Percentiles rank a stretch among this genome's conserved stretches.
Conservation (phyloP, 2,113 vertebrate species). For the Apaloderma vittatum region DNA sequence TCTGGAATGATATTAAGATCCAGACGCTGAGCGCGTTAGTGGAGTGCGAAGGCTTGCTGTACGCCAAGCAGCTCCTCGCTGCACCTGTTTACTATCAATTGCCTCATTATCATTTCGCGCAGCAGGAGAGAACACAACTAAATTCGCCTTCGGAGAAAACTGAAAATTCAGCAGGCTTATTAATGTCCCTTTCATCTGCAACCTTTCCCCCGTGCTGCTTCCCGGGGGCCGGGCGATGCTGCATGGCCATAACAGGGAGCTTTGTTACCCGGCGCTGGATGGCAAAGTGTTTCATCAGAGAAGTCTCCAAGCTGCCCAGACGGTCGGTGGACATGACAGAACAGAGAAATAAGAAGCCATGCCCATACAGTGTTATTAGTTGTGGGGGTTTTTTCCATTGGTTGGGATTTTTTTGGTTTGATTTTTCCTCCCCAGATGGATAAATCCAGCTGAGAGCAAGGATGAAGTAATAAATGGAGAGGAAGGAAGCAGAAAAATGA, state of each 20-base stretch:
- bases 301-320: not conserved
- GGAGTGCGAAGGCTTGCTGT: not conserved
- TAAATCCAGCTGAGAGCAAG: not conserved
- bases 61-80: not conserved
- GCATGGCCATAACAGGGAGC: rapidly evolving
- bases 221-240: not conserved
- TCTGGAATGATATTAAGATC: not conserved
- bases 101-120: slow-evolving; percentile 54
- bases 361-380: too few species aligned
- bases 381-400: rapidly evolving
- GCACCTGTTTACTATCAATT: slow-evolving; percentile 26
- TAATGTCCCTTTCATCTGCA: not conserved
- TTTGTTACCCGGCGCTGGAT: not conserved
- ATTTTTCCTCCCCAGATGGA: rapidly evolving
- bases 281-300: not conserved
- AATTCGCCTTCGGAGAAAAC: not conserved
- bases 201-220: rapidly evolving
- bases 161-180: not conserved
- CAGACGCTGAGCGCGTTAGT: rapidly evolving
- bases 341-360: not conserved
- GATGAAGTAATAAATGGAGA: not conserved
- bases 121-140: not conserved
- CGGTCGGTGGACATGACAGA: rapidly evolving
- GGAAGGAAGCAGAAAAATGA: not conserved
- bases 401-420: not conserved